phyloP scores from a whole-genome alignment of 1,140 invertebrate species.

The Panagrolaimus sp. region DNA sequence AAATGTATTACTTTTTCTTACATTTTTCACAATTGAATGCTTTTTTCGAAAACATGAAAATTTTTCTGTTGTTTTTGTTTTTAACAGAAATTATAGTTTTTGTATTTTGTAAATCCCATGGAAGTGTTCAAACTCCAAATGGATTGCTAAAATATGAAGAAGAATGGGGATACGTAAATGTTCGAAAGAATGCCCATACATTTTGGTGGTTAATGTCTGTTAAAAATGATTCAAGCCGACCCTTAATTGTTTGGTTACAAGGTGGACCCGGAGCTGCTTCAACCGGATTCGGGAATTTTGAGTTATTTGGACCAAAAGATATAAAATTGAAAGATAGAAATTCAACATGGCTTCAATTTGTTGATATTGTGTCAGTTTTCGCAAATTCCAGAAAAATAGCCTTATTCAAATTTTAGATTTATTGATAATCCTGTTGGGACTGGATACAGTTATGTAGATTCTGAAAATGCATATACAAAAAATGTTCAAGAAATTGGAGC shows the following conservation, averaged over 20 bases:
- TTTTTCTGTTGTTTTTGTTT: background rate
- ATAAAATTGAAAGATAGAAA: slow-evolving; percentile 30
- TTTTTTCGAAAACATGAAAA: slow-evolving; percentile 1
- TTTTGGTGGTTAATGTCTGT: slow-evolving; percentile 76
- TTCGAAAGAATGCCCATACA: slow-evolving; percentile 71
- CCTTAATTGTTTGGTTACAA: slow-evolving; percentile 74
- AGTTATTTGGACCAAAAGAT: slow-evolving; percentile 68
- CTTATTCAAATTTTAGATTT: slow-evolving; percentile 65
- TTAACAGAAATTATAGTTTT: background rate
- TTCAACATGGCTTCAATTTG: slow-evolving; percentile 57
- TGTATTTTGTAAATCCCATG: background rate
- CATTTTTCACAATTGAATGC: too few species aligned
- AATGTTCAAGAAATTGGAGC: slow-evolving; percentile 71
- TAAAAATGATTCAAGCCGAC: slow-evolving; percentile 65
- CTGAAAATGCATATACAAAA: slow-evolving; percentile 63
- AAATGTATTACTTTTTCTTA: too few species aligned
- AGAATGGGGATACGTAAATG: slow-evolving; percentile 69
- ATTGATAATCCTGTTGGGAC: slow-evolving; percentile 81
- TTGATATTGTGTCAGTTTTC: slow-evolving; percentile 67
- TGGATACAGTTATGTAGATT: slow-evolving; percentile 76
- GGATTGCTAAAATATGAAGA: slow-evolving; percentile 61
- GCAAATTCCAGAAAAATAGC: too few species aligned
- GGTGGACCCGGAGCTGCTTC: slow-evolving; percentile 69
- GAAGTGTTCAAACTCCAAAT: background rate
- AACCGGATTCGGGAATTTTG: slow-evolving; percentile 73